Percentiles rank a stretch among this genome's conserved stretches.
Evolutionary conservation across 2,113 vertebrate genomes (phyloP).

Genomic region (Phalacrocorax aristotelis): DNA sequence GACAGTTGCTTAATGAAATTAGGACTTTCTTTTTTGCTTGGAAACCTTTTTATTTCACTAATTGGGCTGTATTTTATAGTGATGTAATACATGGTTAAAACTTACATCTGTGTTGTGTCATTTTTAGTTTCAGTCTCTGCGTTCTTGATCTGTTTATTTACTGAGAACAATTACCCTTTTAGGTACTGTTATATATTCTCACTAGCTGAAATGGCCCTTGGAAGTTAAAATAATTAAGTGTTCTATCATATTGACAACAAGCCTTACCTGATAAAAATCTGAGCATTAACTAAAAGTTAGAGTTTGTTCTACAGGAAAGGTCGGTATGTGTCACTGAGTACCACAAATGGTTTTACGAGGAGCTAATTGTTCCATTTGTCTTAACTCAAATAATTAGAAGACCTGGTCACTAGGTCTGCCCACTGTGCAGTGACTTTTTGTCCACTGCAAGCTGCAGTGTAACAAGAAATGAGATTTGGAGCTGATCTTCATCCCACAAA

Average conservation of each 20-base stretch:
- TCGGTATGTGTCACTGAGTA: conserved; percentile 9
- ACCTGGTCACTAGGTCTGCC: background rate
- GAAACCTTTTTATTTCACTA: conserved; percentile 28
- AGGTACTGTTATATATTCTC: conserved; percentile 5
- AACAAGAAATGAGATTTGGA: conserved; percentile 52
- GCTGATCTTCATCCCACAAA: conserved; percentile 45
- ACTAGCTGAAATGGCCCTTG: background rate
- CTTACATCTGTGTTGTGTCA: background rate
- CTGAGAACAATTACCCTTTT: background rate
- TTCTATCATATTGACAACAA: conserved; percentile 32
- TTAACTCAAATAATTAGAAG: conserved; percentile 45
- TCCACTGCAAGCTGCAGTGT: background rate
- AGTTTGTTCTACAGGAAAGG: conserved; percentile 20
- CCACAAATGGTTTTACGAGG: conserved; percentile 1
- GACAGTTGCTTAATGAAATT: conserved; percentile 19
- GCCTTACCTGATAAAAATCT: background rate
- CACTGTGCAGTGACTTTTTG: background rate
- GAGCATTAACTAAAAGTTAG: conserved; percentile 1
- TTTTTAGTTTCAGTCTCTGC: background rate
- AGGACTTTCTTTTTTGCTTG: background rate
- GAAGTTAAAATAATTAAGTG: conserved; percentile 40
- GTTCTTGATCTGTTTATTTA: conserved; percentile 48
- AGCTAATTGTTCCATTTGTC: conserved; percentile 41
- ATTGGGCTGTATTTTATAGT: background rate
- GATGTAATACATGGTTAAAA: background rate